These are phyloP conservation scores for Phrynocephalus vlangalii DNA, from an alignment of 2,797 vertebrate species.

Conservation along the genomic window DNA sequence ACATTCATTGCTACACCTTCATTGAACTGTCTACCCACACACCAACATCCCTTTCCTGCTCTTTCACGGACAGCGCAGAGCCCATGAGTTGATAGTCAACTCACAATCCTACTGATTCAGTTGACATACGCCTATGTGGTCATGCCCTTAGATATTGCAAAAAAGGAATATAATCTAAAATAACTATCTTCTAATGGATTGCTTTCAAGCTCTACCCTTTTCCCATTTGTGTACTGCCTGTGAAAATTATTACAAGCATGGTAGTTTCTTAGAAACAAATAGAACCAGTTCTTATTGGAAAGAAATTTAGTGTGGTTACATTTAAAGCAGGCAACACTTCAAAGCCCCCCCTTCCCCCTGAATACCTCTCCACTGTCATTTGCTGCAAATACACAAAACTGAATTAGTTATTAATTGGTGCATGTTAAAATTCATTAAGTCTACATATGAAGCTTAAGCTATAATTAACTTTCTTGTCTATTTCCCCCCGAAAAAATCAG, in stretches of 20 bases:
- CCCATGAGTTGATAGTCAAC: no score
- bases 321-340: slow-evolving; percentile 57
- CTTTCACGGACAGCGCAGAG: no score
- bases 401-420: slow-evolving; percentile 89
- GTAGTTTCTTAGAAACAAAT: not conserved
- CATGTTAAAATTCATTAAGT: slow-evolving; percentile 89
- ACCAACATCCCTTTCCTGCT: no score
- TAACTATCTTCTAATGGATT: not conserved
- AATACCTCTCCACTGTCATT: slow-evolving; percentile 60
- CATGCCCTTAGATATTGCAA: no score
- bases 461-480: slow-evolving; percentile 86
- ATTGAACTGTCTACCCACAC: no score
- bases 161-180: no score
- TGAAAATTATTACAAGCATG: not conserved
- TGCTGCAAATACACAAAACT: slow-evolving; percentile 74
- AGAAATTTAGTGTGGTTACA: slow-evolving; percentile 57
- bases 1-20: no score
- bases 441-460: slow-evolving; percentile 78
- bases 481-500: slow-evolving; percentile 74
- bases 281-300: not conserved
- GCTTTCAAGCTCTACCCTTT: not conserved
- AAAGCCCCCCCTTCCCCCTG: slow-evolving; percentile 5
- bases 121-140: no score
- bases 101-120: no score
- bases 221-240: not conserved